Percentiles rank a stretch among this genome's conserved stretches.
Evolutionary conservation across 2,888 invertebrate species (phyloP).

Genomic region (Cantharis flavilabris): DNA sequence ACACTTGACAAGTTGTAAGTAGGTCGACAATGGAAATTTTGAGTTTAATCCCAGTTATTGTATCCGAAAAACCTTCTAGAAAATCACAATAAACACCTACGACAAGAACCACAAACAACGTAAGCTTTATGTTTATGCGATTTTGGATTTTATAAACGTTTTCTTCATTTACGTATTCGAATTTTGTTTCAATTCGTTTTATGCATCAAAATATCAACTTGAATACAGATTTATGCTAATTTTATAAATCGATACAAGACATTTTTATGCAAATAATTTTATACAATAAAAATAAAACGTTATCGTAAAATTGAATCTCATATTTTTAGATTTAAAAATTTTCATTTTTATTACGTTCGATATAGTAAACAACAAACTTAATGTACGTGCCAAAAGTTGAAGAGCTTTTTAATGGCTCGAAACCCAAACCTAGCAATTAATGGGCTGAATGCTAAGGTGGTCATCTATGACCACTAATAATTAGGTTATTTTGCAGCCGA

Average conservation of each 20-base stretch:
- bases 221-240: slow-evolving; percentile 17
- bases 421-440: not conserved
- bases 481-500: not conserved
- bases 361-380: not conserved
- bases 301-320: not conserved
- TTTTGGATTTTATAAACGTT: not conserved
- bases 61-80: slow-evolving; percentile 5
- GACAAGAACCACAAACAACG: not conserved
- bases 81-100: slow-evolving; percentile 5
- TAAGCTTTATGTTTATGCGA: not conserved
- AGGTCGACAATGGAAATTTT: not conserved
- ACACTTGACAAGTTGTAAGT: not conserved
- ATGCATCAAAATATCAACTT: not conserved
- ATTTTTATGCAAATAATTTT: slow-evolving; percentile 22
- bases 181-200: not conserved
- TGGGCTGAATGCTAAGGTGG: not conserved
- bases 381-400: not conserved
- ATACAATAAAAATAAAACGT: not conserved
- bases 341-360: not conserved
- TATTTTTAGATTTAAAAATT: not conserved
- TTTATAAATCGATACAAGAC: slow-evolving; percentile 24
- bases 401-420: not conserved
- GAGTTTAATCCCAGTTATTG: slow-evolving; percentile 6
- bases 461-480: not conserved
- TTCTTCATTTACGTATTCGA: not conserved